Evolutionary conservation across 2,888 invertebrate genomes (phyloP).

Genomic region (Tinea trinotella): DNA sequence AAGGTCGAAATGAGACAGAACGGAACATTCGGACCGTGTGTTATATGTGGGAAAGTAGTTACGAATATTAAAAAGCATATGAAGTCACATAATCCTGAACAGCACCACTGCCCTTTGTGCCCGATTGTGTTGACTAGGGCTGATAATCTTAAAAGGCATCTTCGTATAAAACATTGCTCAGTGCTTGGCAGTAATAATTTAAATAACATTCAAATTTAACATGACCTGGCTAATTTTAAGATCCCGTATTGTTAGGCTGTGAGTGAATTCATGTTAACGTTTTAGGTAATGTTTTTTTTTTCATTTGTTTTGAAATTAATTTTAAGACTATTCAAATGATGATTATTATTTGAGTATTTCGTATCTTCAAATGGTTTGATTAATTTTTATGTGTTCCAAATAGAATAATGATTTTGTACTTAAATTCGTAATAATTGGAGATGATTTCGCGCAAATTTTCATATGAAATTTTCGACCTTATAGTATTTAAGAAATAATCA

Average conservation of each 20-base stretch:
- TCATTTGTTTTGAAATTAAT: conserved; percentile 23
- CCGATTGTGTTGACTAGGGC: conserved; percentile 75
- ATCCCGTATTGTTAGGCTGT: conserved; percentile 17
- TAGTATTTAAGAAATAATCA: no score
- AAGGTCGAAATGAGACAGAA: conserved; percentile 43
- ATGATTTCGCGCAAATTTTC: no score
- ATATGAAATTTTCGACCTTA: no score
- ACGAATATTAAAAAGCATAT: conserved; percentile 78
- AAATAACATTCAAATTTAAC: conserved; percentile 51
- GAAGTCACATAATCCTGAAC: conserved; percentile 76
- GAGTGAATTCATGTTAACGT: conserved; percentile 5
- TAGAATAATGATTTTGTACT: no score
- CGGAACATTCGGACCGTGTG: conserved; percentile 69
- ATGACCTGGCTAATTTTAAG: conserved; percentile 10
- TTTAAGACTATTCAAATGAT: conserved; percentile 22
- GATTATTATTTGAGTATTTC: no score
- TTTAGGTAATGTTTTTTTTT: conserved; percentile 1
- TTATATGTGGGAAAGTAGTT: conserved; percentile 76
- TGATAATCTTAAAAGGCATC: conserved; percentile 78
- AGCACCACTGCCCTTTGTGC: conserved; percentile 75
- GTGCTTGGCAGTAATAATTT: conserved; percentile 49
- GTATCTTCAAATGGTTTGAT: neutral
- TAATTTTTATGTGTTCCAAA: neutral
- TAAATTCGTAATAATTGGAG: no score
- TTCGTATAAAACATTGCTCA: conserved; percentile 74